phyloP scores from a whole-genome alignment of 2,113 vertebrate species.

The Saguinus imperator region DNA sequence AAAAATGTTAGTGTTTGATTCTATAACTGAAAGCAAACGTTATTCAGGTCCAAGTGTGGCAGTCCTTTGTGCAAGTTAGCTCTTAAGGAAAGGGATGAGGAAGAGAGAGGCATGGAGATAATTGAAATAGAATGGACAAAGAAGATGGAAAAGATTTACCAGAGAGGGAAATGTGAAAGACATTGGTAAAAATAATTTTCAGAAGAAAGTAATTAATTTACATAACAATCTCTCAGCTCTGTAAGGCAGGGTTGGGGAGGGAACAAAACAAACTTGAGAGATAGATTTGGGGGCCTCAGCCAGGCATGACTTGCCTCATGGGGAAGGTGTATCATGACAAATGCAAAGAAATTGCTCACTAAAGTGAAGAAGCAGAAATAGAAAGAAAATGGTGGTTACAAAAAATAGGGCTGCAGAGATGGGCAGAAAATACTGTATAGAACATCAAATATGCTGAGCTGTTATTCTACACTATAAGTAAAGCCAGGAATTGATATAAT shows the following conservation, averaged over 20 bases:
- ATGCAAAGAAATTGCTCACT: neutral
- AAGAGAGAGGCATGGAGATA: neutral
- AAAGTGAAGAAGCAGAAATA: neutral
- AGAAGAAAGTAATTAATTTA: neutral
- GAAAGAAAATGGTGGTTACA: neutral
- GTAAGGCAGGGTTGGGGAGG: neutral
- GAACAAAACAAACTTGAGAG: neutral
- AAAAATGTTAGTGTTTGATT: neutral
- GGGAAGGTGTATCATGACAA: neutral
- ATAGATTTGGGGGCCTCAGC: neutral
- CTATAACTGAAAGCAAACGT: neutral
- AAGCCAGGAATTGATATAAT: neutral
- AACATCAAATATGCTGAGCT: neutral
- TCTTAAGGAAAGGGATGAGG: neutral
- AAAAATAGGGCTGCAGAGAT: neutral
- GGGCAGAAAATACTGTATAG: neutral
- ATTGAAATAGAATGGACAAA: neutral
- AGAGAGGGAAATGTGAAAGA: neutral
- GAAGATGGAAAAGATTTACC: neutral
- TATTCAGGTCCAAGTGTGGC: neutral
- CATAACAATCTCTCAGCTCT: neutral
- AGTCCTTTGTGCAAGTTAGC: neutral
- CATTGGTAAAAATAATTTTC: neutral
- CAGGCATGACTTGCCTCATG: neutral
- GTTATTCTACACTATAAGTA: neutral